phyloP scores from a whole-genome alignment of 2,797 vertebrate genomes.

The Enteromius unitaeniatus region DNA sequence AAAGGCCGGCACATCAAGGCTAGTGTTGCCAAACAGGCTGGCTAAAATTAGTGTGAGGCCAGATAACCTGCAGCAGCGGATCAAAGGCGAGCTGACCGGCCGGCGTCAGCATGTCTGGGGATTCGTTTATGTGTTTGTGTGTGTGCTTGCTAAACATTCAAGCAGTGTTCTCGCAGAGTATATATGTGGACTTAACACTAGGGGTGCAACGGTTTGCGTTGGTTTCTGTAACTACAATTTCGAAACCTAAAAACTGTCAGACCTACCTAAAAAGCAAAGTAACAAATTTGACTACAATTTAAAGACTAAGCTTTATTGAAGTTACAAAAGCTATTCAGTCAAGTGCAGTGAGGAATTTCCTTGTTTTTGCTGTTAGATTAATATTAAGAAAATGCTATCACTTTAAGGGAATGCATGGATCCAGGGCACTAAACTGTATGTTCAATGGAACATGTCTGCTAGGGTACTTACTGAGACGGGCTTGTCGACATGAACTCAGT shows the following conservation, averaged over 20 bases:
- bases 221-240: background rate
- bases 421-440: too few relatives aligned
- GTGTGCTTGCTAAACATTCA: background rate
- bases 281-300: too few relatives aligned
- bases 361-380: too few relatives aligned
- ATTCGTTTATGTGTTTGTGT: slow-evolving; percentile 22
- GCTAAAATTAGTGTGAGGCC: slow-evolving; percentile 74
- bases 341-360: too few relatives aligned
- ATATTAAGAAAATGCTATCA: background rate
- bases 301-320: too few relatives aligned
- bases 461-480: too few relatives aligned
- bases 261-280: too few relatives aligned
- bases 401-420: background rate
- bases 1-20: slow-evolving; percentile 66
- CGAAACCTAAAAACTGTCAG: too few relatives aligned
- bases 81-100: slow-evolving; percentile 69
- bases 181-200: background rate
- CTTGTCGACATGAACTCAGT: background rate
- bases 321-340: too few relatives aligned
- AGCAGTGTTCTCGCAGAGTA: background rate
- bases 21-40: slow-evolving; percentile 61
- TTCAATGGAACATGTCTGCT: too few relatives aligned
- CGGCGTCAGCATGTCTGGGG: slow-evolving; percentile 57
- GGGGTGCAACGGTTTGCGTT: background rate
- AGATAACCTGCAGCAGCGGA: slow-evolving; percentile 73